These are phyloP conservation scores for Littorina saxatilis DNA, from an alignment of 1,140 invertebrate species.

Conservation along the genomic window DNA sequence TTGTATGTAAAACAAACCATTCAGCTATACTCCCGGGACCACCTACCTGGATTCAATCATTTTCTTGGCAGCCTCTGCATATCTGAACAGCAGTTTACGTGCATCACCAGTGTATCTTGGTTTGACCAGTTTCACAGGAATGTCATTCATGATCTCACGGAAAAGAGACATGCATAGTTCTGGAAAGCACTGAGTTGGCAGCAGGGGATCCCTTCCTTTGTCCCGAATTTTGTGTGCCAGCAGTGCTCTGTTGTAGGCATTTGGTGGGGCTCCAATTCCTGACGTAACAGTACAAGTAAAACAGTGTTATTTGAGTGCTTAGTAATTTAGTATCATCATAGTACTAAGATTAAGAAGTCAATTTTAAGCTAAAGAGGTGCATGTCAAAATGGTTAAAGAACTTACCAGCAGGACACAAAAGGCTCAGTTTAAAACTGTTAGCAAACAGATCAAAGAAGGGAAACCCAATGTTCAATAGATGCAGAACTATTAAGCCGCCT, in stretches of 20 bases:
- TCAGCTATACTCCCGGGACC: no score
- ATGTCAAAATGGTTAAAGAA: no score
- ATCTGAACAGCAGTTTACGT: slow-evolving; percentile 94
- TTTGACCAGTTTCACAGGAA: slow-evolving; percentile 95
- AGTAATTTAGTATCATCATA: background rate
- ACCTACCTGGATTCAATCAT: slow-evolving; percentile 90
- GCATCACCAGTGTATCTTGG: slow-evolving; percentile 97
- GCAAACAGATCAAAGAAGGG: no score
- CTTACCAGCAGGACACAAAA: no score
- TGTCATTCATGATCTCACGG: slow-evolving; percentile 98
- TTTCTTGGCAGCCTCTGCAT: slow-evolving; percentile 97
- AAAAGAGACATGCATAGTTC: slow-evolving; percentile 97
- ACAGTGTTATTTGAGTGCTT: background rate
- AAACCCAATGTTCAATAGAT: no score
- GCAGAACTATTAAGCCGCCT: no score
- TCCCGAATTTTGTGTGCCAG: slow-evolving; percentile 97
- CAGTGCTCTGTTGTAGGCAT: slow-evolving; percentile 97
- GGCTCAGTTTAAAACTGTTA: no score
- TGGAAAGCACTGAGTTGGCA: slow-evolving; percentile 93
- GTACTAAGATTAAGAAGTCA: background rate
- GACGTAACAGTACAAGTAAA: slow-evolving; percentile 25
- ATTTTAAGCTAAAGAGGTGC: no score
- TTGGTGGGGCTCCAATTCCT: slow-evolving; percentile 95
- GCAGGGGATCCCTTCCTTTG: slow-evolving; percentile 84
- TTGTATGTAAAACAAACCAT: no score